Evolutionary conservation across 2,888 invertebrate genomes (phyloP).

Genomic region (Dusona sp.): DNA sequence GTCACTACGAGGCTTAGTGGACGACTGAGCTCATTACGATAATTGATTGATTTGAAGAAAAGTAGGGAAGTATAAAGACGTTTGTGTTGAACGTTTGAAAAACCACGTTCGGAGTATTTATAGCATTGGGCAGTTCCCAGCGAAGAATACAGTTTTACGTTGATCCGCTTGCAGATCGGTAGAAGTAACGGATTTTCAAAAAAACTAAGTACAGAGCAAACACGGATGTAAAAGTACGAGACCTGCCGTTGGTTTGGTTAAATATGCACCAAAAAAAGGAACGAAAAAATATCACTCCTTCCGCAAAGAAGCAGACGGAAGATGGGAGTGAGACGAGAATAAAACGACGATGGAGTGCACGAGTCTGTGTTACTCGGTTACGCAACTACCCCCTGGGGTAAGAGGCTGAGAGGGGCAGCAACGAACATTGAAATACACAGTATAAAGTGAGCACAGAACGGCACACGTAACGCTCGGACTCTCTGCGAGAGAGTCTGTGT

Average conservation of each 20-base stretch:
- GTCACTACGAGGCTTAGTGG: not conserved
- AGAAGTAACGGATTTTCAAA: not conserved
- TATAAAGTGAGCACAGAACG: slow-evolving; percentile 30
- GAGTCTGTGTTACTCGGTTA: slow-evolving; percentile 50
- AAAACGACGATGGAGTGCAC: slow-evolving; percentile 33
- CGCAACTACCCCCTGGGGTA: slow-evolving; percentile 54
- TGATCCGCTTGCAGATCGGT: not conserved
- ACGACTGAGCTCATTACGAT: not conserved
- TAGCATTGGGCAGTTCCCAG: not conserved
- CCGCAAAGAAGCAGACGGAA: slow-evolving; percentile 34
- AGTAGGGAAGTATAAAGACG: not conserved
- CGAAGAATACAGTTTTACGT: not conserved
- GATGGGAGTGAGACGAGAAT: slow-evolving; percentile 42
- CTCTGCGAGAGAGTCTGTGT: slow-evolving; percentile 40
- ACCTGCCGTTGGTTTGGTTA: slow-evolving; percentile 41
- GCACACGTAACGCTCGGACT: slow-evolving; percentile 62
- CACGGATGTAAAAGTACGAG: slow-evolving; percentile 20
- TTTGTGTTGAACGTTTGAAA: not conserved
- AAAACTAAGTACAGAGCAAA: not conserved
- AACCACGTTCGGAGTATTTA: not conserved
- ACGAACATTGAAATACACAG: slow-evolving; percentile 43
- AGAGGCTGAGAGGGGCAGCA: slow-evolving; percentile 12
- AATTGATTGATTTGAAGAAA: not conserved
- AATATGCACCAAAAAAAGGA: slow-evolving; percentile 32
- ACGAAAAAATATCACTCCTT: slow-evolving; percentile 40